Percentiles rank a stretch among this genome's conserved stretches.
phyloP scores from a whole-genome alignment of 2,888 invertebrate species.

The Drosophila pseudotakahashii region DNA sequence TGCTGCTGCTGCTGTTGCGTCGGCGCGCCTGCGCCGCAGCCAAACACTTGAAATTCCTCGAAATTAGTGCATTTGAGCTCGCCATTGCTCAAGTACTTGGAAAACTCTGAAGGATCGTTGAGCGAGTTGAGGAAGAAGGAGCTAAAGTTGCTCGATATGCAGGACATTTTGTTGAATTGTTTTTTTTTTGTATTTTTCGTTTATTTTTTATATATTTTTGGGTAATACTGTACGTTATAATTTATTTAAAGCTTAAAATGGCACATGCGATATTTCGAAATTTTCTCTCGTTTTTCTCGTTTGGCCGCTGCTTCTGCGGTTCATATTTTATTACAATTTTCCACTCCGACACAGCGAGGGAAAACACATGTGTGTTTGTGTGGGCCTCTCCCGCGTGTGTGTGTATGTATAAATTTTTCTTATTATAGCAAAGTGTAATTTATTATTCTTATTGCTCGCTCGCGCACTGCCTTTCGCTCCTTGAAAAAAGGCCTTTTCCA shows the following conservation, averaged over 20 bases:
- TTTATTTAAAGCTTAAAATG: slow-evolving; percentile 70
- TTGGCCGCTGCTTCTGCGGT: slow-evolving; percentile 61
- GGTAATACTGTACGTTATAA: slow-evolving; percentile 66
- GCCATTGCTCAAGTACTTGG: slow-evolving; percentile 84
- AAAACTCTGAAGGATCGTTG: slow-evolving; percentile 84
- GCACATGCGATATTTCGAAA: slow-evolving; percentile 56
- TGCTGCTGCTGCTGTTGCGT: slow-evolving; percentile 51
- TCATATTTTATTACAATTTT: slow-evolving; percentile 81
- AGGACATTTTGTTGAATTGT: slow-evolving; percentile 81
- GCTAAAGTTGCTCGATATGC: slow-evolving; percentile 84
- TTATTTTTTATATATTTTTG: background rate
- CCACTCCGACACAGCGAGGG: slow-evolving; percentile 44
- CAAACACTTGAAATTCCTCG: slow-evolving; percentile 83
- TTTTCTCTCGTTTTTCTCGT: slow-evolving; percentile 53
- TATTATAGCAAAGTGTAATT: slow-evolving; percentile 81
- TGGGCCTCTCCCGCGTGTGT: slow-evolving; percentile 39
- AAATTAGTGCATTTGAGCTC: slow-evolving; percentile 83
- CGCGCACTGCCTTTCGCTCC: slow-evolving; percentile 42
- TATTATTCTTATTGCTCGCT: slow-evolving; percentile 79
- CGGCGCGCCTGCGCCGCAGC: slow-evolving; percentile 56
- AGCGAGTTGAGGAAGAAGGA: slow-evolving; percentile 84
- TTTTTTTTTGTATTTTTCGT: background rate
- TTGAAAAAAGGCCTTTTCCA: slow-evolving; percentile 69
- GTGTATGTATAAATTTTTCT: slow-evolving; percentile 78
- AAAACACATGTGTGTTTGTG: slow-evolving; percentile 40